A percentile compares a stretch with the other conserved stretches of the same genome.
These are phyloP conservation scores for Drosophila pallidifrons DNA, from an alignment of 1,140 invertebrate species.

Conservation along the genomic window DNA sequence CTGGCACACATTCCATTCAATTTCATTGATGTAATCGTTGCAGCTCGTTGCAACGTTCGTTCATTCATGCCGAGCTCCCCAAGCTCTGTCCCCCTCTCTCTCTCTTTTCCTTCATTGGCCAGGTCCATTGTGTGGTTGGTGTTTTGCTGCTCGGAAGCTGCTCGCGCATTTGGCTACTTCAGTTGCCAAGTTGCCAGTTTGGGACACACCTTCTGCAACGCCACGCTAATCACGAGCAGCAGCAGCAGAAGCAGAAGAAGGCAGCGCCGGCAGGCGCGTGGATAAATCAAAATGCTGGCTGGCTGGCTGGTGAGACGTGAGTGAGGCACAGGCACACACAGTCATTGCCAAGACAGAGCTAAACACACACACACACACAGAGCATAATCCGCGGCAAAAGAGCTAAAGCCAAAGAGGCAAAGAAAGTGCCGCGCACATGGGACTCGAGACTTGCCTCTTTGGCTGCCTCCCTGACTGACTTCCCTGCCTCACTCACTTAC, in stretches of 20 bases:
- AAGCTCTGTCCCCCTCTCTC: constrained; percentile 21
- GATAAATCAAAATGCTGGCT: constrained; percentile 80
- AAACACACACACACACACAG: background rate
- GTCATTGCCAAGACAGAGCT: too few species aligned
- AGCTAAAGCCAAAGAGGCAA: constrained; percentile 40
- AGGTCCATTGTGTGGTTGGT: constrained; percentile 40
- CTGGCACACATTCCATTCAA: constrained; percentile 71
- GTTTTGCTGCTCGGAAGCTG: constrained; percentile 27
- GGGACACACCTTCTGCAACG: constrained; percentile 78
- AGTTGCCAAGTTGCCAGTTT: constrained; percentile 75
- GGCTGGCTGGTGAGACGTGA: constrained; percentile 58
- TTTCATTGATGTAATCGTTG: constrained; percentile 75
- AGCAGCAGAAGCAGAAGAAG: background rate
- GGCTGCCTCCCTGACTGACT: constrained; percentile 35
- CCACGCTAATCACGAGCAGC: constrained; percentile 75
- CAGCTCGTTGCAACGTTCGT: constrained; percentile 16
- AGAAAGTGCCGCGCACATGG: constrained; percentile 70
- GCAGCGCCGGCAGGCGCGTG: constrained; percentile 67
- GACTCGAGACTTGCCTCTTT: constrained; percentile 19
- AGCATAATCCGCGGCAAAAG: constrained; percentile 64
- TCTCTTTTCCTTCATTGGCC: constrained; percentile 4
- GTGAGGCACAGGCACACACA: constrained; percentile 28
- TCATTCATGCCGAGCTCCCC: constrained; percentile 60
- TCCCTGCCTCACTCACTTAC: constrained; percentile 26
- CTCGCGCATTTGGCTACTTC: constrained; percentile 73